These are phyloP conservation scores for Phenganax subtilis DNA, from an alignment of 92 coral and sea anemone genomes.

Conservation along the genomic window DNA sequence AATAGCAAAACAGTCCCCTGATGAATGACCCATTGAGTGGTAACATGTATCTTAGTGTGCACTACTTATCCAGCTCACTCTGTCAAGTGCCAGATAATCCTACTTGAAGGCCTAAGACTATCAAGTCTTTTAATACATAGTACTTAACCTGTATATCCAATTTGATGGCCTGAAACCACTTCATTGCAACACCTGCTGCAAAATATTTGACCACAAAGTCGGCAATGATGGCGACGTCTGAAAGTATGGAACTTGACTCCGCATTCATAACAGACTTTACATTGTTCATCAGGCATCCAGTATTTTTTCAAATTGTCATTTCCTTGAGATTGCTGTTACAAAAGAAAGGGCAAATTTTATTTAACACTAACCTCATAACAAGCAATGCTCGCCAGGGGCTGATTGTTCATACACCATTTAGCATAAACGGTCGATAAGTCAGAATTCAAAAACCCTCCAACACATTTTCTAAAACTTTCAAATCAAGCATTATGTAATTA, in stretches of 20 bases:
- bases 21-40: too few relatives aligned
- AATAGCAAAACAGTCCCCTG: too few relatives aligned
- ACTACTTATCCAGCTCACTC: too few relatives aligned
- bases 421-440: too few relatives aligned
- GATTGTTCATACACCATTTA: too few relatives aligned
- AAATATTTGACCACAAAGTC: conserved; percentile 98
- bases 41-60: too few relatives aligned
- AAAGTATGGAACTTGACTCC: conserved; percentile 91
- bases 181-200: conserved; percentile 89
- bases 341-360: background rate
- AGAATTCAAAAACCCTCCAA: too few relatives aligned
- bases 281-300: conserved; percentile 98
- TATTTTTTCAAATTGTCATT: conserved; percentile 73
- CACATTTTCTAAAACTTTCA: too few relatives aligned
- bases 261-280: conserved; percentile 96
- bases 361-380: background rate
- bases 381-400: too few relatives aligned
- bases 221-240: conserved; percentile 92
- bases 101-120: background rate
- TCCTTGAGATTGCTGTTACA: conserved; percentile 59
- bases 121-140: background rate
- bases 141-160: conserved; percentile 81
- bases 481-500: too few relatives aligned
- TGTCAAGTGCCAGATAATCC: too few relatives aligned
- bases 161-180: conserved; percentile 79